These are phyloP conservation scores for Enteromius mattozi DNA, from an alignment of 2,797 vertebrate species.

Conservation along the genomic window DNA sequence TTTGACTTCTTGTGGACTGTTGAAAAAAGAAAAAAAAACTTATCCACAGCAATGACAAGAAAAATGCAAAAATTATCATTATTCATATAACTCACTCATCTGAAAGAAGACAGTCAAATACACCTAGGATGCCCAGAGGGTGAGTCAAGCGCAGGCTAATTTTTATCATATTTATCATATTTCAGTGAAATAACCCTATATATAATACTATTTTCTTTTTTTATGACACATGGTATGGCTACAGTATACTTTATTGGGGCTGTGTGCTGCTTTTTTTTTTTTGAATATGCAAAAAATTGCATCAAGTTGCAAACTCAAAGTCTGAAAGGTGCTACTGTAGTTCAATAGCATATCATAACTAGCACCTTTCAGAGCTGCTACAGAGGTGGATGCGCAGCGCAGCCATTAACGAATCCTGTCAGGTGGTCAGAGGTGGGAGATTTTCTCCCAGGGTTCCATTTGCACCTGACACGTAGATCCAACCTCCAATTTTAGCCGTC, in stretches of 20 bases:
- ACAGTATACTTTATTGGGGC: background rate
- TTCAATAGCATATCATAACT: background rate
- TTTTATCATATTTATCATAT: too few relatives aligned
- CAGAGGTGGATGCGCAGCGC: background rate
- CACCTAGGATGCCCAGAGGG: too few relatives aligned
- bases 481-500: slow-evolving; percentile 21
- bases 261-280: too few relatives aligned
- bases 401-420: background rate
- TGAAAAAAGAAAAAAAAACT: too few relatives aligned
- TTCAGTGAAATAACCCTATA: too few relatives aligned
- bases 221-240: background rate
- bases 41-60: too few relatives aligned
- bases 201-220: background rate
- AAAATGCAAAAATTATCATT: too few relatives aligned
- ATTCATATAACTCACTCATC: too few relatives aligned
- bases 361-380: background rate
- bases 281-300: slow-evolving; percentile 11
- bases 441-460: slow-evolving; percentile 12
- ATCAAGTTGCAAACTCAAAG: background rate
- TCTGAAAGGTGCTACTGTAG: background rate
- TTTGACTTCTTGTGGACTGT: too few relatives aligned
- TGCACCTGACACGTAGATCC: background rate
- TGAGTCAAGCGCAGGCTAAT: too few relatives aligned
- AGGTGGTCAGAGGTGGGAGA: background rate
- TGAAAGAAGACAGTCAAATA: too few relatives aligned